A percentile compares a stretch with the other conserved stretches of the same genome.
phyloP scores from a whole-genome alignment of 2,113 vertebrate genomes.

The Neolamprologus hecqui region DNA sequence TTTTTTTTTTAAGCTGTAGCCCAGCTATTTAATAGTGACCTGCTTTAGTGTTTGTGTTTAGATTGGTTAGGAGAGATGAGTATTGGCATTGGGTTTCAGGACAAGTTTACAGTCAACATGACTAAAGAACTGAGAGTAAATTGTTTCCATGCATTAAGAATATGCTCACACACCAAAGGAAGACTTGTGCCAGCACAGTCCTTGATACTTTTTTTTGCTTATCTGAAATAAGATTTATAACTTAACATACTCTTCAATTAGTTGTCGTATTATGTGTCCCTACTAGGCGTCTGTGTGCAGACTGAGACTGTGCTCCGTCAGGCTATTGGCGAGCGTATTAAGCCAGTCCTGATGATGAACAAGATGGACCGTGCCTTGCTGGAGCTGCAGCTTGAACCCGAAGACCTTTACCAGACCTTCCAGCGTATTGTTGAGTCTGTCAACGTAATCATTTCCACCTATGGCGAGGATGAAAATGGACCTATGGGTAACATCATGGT shows the following conservation, averaged over 20 bases:
- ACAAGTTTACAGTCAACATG: not conserved
- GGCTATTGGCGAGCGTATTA: slow-evolving; percentile 92
- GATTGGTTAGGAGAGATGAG: not conserved
- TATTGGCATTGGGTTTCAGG: not conserved
- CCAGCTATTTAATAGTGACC: not conserved
- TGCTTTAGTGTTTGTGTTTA: not conserved
- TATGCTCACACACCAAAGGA: not conserved
- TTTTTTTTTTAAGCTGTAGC: not conserved
- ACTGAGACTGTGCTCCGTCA: slow-evolving; percentile 94
- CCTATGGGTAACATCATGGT: slow-evolving; percentile 96
- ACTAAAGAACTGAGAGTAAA: not conserved
- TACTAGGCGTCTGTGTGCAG: slow-evolving; percentile 89
- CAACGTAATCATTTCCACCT: slow-evolving; percentile 93
- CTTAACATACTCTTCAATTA: not conserved
- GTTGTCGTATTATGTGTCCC: not conserved
- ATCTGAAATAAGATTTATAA: not conserved
- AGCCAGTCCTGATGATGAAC: slow-evolving; percentile 97
- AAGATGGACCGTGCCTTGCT: slow-evolving; percentile 96
- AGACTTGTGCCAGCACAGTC: not conserved
- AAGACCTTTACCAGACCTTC: slow-evolving; percentile 93
- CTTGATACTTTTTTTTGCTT: not conserved
- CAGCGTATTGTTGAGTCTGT: slow-evolving; percentile 93
- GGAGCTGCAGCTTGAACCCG: slow-evolving; percentile 87
- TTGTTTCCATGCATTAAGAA: not conserved
- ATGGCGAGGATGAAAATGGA: slow-evolving; percentile 84